phyloP scores from a whole-genome alignment of 2,113 vertebrate genomes.

The Ivindomyrus marchei region DNA sequence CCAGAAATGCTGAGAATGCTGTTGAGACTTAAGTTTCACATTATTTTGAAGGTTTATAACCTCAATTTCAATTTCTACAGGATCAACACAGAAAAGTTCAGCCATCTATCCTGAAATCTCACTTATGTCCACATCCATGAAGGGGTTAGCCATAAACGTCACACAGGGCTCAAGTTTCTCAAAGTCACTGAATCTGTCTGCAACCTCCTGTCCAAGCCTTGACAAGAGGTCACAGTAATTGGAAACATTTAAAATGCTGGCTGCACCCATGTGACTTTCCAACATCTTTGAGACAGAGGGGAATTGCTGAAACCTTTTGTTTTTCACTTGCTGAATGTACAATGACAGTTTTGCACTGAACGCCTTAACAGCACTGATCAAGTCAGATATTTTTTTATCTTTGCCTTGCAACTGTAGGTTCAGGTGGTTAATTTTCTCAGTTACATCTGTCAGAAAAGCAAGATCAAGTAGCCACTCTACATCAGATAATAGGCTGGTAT shows the following conservation, averaged over 20 bases:
- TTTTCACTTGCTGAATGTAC: conserved; percentile 36
- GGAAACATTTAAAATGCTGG: conserved; percentile 20
- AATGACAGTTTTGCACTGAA: conserved; percentile 38
- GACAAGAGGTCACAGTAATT: conserved; percentile 31
- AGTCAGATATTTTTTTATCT: conserved; percentile 29
- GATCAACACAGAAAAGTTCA: too few species aligned
- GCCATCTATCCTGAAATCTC: too few species aligned
- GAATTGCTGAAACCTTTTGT: conserved; percentile 35
- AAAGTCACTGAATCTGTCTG: too few species aligned
- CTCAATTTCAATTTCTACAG: conserved; percentile 21
- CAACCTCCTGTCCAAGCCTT: conserved; percentile 18
- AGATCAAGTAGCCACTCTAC: conserved; percentile 33
- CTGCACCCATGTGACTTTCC: conserved; percentile 37
- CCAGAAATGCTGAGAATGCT: conserved; percentile 31
- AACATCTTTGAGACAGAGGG: conserved; percentile 33
- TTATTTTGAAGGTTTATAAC: conserved; percentile 30
- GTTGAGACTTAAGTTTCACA: conserved; percentile 33
- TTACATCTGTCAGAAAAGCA: conserved; percentile 35
- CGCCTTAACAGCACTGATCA: conserved; percentile 31
- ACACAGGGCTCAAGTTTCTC: too few species aligned
- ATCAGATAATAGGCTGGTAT: conserved; percentile 20
- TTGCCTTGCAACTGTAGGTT: conserved; percentile 43
- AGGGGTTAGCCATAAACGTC: too few species aligned
- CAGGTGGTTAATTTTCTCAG: conserved; percentile 38
- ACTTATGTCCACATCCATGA: too few species aligned